A percentile compares a stretch with the other conserved stretches of the same genome.
phyloP scores from a whole-genome alignment of 2,113 vertebrate species.

The Hippocampus mohnikei region DNA sequence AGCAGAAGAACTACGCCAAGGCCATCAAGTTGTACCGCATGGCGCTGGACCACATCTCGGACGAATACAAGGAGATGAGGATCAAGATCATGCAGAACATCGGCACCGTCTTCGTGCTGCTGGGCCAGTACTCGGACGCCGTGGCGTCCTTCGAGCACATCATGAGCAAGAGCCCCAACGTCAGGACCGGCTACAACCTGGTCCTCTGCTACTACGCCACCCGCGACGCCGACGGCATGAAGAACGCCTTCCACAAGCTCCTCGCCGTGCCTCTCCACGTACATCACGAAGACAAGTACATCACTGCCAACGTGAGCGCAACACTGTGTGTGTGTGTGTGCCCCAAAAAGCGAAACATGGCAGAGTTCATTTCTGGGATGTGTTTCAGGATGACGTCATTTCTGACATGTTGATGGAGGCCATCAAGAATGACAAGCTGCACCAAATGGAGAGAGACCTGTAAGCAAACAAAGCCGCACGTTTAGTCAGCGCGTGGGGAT shows the following conservation, averaged over 20 bases:
- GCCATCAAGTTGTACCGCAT: slow-evolving; percentile 97
- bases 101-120: slow-evolving; percentile 87
- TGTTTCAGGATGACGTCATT: slow-evolving; percentile 84
- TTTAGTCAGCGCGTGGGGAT: neutral
- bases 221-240: slow-evolving; percentile 90
- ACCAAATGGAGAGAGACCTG: slow-evolving; percentile 90
- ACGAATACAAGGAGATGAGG: slow-evolving; percentile 87
- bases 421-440: slow-evolving; percentile 92
- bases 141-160: slow-evolving; percentile 91
- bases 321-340: neutral
- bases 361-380: neutral
- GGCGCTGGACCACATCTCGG: slow-evolving; percentile 94
- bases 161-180: slow-evolving; percentile 86
- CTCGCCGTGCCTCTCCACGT: slow-evolving; percentile 86
- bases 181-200: slow-evolving; percentile 90
- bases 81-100: slow-evolving; percentile 99
- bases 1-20: slow-evolving; percentile 93
- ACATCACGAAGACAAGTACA: slow-evolving; percentile 90
- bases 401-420: slow-evolving; percentile 87
- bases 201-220: slow-evolving; percentile 89
- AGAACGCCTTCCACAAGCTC: slow-evolving; percentile 92
- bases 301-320: slow-evolving; percentile 79
- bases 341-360: neutral
- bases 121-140: slow-evolving; percentile 89
- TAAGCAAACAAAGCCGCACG: slow-evolving; percentile 54